Evolutionary conservation across 2,797 vertebrate species (phyloP).

Genomic region (Poecilia picta): DNA sequence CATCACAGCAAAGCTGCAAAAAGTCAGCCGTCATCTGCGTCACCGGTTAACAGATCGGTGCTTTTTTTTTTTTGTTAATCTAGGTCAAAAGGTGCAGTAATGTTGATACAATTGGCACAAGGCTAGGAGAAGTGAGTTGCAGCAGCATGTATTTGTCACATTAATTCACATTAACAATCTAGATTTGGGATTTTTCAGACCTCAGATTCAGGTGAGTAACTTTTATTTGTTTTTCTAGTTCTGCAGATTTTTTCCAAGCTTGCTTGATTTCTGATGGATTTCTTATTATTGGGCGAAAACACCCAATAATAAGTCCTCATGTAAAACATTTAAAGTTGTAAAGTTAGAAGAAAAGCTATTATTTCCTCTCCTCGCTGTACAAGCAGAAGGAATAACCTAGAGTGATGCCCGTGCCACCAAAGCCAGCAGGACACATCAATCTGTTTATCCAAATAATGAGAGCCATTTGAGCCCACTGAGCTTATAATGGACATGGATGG

Average conservation of each 20-base stretch:
- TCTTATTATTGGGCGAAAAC: too few species aligned
- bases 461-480: conserved; percentile 36
- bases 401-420: not conserved
- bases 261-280: not conserved
- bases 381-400: conserved; percentile 15
- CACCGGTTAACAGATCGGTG: conserved; percentile 35
- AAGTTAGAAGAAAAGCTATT: not conserved
- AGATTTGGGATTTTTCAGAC: not conserved
- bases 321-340: not conserved
- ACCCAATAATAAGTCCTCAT: not conserved
- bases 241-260: not conserved
- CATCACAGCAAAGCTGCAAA: conserved; percentile 11
- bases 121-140: conserved; percentile 28
- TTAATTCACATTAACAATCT: not conserved
- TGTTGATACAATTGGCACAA: conserved; percentile 40
- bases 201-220: not conserved
- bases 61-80: conserved; percentile 26
- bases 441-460: conserved; percentile 42
- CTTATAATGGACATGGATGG: conserved; percentile 29
- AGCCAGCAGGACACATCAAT: conserved; percentile 25
- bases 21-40: conserved; percentile 15
- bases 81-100: conserved; percentile 63
- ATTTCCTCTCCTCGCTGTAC: not conserved
- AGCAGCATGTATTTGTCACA: conserved; percentile 13
- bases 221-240: conserved; percentile 1